Base-by-base conservation (phyloP, 2,797 vertebrate genomes). In the Apogon talboti region DNA sequence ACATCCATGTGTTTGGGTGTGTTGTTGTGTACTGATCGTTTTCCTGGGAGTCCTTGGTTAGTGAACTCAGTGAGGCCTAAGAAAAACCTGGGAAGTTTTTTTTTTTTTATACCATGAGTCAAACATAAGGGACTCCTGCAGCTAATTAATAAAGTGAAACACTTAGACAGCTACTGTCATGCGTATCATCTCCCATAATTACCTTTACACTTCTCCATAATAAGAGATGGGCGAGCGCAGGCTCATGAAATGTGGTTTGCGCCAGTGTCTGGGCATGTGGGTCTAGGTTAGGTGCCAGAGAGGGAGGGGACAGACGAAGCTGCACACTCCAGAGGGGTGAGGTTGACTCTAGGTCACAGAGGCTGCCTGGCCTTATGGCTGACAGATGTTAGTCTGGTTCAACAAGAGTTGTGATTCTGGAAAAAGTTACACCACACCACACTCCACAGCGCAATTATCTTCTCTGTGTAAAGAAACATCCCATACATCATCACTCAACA, bases 321-420 rank as follows among this genome's bases (percentile, higher is more conserved):
- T 63, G 53, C 80, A 78, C 67, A 74, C 44, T 61, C 72, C 76
- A 83, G 72, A 86, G 66, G 73, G 71, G 59, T 52, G 79, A 86
- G 84, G 88, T 81, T 83, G 87, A 85, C 69, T 84, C 48, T 24
- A 21, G 86, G 86, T 92, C 89, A 88, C 61, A 55, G 64, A 62
- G 77, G 73, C 87, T 79, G 74, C 60, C 58, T 61, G 72, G 76
- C 71, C 86, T 86, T 82, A 85, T 88, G 82, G 88, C 80, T 75
- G 81, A 88, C 91, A 91, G 91, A 91, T 92, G 90, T 90, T 84
- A 43, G 71, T 79, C 82, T 85, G 82, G 49, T 77, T 87, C 79
- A 78, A 73, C 72, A 59, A 76, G 76, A 79, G 72, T 82, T 81
- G 74, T 43, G 62, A 87, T 71, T 79, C 75, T 83, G 81, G 89